Evolutionary conservation across 2,113 vertebrate species (phyloP), one percentile per base, ranked within the genome.

Genomic region (Poeciliopsis retropinna): DNA sequence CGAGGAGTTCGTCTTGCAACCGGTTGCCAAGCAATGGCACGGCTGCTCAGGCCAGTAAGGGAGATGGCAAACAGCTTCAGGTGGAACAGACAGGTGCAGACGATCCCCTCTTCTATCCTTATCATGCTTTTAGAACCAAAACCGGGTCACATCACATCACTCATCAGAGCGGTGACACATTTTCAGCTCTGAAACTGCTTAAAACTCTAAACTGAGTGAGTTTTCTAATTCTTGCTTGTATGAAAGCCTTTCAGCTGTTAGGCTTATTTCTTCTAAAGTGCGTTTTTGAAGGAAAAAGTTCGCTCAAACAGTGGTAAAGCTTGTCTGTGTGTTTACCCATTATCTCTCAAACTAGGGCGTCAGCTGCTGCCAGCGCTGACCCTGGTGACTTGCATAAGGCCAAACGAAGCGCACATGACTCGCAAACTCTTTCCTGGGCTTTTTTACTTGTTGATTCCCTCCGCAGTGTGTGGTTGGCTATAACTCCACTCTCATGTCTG

Each of bases 1-100:
- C 91, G 85, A 96, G 96, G 93, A 96, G 95, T 91, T 93, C 95
- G 27, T 97, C 95, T 90, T 95, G 96, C 95, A 97, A 94, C 91
- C 96, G 96, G 87, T 94, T 96, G 95, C 94, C 88, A 96, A 96
- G 94, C 93, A 96, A 94, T 94, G 85, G 91, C 93, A 95, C 90
- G 93, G 89, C 87, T 88, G 85, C 92, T 94, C 90, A 92, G 54
- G 94, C 92, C 92, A 92, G 90, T 93, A 95, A 96, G 89, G 94
- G 95, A 88, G 87, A 92, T 67, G 85, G 90, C 90, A 95, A 93
- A 94, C 94, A 94, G 86, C 91, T 89, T 63, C 94, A 95, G 93
- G 88, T 91, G 94, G 95, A 96, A 87, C 94, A 92, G 90, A 95
- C 95, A 96, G 95, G 95, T 96, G 93, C 95, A 91, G 89, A 92